phyloP scores from a whole-genome alignment of 2,113 vertebrate species.

The Embiotoca jacksoni region DNA sequence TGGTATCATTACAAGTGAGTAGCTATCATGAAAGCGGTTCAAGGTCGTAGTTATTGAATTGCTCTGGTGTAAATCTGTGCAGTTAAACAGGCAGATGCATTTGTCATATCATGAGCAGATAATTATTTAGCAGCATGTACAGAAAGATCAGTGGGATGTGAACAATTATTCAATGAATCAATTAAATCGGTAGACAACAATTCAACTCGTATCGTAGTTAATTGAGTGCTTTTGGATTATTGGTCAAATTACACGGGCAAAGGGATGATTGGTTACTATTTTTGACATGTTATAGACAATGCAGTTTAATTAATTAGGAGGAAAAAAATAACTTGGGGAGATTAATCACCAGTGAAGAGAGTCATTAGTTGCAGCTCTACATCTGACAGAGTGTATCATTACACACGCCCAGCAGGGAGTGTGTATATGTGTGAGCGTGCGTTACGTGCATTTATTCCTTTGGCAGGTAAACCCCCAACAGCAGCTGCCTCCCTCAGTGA shows the following conservation, averaged over 20 bases:
- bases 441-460: constrained; percentile 49
- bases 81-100: neutral
- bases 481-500: constrained; percentile 61
- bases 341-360: constrained; percentile 37
- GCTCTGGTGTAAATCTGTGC: neutral
- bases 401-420: constrained; percentile 31
- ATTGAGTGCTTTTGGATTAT: constrained; percentile 3
- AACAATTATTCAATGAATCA: neutral
- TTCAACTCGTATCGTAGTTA: neutral
- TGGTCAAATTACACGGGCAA: constrained; percentile 12
- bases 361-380: constrained; percentile 30
- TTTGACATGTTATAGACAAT: constrained; percentile 14
- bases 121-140: neutral
- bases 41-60: neutral
- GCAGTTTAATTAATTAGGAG: constrained; percentile 23
- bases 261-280: constrained; percentile 6
- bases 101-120: neutral
- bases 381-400: constrained; percentile 33
- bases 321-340: neutral
- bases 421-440: constrained; percentile 19
- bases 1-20: neutral
- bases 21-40: neutral
- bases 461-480: constrained; percentile 61
- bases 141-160: constrained; percentile 8
- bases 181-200: neutral